Evolutionary conservation across 2,797 vertebrate genomes (phyloP).

Genomic region (Novumbra hubbsi): DNA sequence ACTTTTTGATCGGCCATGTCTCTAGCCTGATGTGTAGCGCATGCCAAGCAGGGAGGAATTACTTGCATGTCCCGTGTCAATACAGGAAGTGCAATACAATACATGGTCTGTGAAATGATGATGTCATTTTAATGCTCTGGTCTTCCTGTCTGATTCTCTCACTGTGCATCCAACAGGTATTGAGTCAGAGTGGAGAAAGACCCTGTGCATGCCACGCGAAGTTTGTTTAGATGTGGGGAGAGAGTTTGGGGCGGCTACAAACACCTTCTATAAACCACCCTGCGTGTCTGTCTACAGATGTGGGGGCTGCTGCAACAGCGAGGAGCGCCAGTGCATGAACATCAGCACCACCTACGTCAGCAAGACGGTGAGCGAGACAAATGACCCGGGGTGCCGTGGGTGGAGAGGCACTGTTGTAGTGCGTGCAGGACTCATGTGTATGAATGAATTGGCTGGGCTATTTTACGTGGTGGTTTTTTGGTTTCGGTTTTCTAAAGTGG

Average conservation of each 20-base stretch:
- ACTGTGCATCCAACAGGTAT: conserved; percentile 86
- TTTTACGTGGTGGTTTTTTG: not conserved
- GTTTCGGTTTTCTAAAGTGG: not conserved
- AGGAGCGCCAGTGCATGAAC: conserved; percentile 95
- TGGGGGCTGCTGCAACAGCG: conserved; percentile 98
- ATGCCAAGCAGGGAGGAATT: not conserved
- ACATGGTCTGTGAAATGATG: not conserved
- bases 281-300: conserved; percentile 99
- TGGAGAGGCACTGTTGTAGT: not conserved
- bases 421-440: not conserved
- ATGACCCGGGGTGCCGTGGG: not conserved
- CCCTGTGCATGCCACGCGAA: conserved; percentile 94
- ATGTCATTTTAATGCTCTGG: conserved; percentile 33
- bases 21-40: not conserved
- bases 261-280: conserved; percentile 99
- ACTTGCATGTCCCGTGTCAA: not conserved
- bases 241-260: conserved; percentile 96
- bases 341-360: conserved; percentile 92
- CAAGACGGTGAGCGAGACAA: conserved; percentile 89
- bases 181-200: conserved; percentile 97
- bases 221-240: conserved; percentile 98
- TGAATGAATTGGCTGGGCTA: conserved; percentile 1
- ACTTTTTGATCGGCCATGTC: not conserved
- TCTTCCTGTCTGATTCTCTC: conserved; percentile 52
- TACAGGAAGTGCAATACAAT: conserved; percentile 1